These are phyloP conservation scores for Agriopis marginaria DNA, from an alignment of 2,888 invertebrate genomes.

Conservation along the genomic window DNA sequence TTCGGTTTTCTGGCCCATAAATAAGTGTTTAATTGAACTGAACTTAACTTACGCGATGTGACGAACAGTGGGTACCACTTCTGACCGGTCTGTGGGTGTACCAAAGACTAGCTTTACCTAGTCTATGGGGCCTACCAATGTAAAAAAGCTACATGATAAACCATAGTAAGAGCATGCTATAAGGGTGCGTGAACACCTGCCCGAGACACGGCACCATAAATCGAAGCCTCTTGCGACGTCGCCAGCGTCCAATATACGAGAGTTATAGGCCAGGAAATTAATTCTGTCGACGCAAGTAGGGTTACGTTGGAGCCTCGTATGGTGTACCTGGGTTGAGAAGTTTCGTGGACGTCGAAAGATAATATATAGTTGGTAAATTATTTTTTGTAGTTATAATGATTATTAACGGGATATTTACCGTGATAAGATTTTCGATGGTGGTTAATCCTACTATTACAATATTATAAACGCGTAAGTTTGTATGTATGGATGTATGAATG, in stretches of 20 bases:
- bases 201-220: slow-evolving; percentile 77
- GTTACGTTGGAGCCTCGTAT: slow-evolving; percentile 62
- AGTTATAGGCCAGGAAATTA: slow-evolving; percentile 85
- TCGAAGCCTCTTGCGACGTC: slow-evolving; percentile 78
- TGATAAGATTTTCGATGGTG: too few relatives aligned
- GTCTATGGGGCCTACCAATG: too few relatives aligned
- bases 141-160: not conserved
- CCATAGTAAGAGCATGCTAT: slow-evolving; percentile 22
- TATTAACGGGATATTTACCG: too few relatives aligned
- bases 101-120: too few relatives aligned
- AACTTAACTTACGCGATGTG: too few relatives aligned
- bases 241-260: slow-evolving; percentile 82
- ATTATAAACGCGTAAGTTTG: too few relatives aligned
- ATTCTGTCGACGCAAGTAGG: slow-evolving; percentile 83
- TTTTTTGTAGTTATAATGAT: not conserved
- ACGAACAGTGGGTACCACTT: too few relatives aligned
- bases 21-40: too few relatives aligned
- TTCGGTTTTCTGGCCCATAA: too few relatives aligned
- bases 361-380: not conserved
- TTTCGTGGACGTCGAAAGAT: slow-evolving; percentile 20
- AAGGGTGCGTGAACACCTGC: slow-evolving; percentile 62
- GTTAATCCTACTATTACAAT: too few relatives aligned
- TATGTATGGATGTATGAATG: too few relatives aligned
- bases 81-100: not conserved
- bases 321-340: slow-evolving; percentile 47